phyloP scores from a whole-genome alignment of 2,888 invertebrate species.

The Meteorus colon region DNA sequence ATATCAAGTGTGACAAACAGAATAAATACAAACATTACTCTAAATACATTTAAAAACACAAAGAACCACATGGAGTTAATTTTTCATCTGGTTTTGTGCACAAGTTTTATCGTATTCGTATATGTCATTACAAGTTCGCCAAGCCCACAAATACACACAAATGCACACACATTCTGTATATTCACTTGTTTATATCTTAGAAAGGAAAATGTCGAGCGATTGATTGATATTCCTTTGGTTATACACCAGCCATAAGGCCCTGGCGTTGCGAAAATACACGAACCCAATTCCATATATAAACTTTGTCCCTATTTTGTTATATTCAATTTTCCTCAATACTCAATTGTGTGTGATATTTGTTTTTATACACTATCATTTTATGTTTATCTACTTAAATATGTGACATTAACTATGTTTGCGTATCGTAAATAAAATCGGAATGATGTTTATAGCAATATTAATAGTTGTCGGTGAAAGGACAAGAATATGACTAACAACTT shows the following conservation, averaged over 20 bases:
- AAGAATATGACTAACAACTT: background rate
- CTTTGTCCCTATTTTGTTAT: background rate
- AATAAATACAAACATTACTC: no score
- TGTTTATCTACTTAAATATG: background rate
- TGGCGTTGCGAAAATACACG: slow-evolving; percentile 42
- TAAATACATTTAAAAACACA: no score
- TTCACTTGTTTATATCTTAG: slow-evolving; percentile 42
- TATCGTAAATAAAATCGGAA: background rate
- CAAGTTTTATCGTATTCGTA: background rate
- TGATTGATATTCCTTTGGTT: slow-evolving; percentile 56
- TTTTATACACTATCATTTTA: slow-evolving; percentile 1
- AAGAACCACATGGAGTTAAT: background rate
- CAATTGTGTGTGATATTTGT: background rate
- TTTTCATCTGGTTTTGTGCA: slow-evolving; percentile 13
- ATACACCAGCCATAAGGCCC: slow-evolving; percentile 28
- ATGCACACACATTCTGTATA: background rate
- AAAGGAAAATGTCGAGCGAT: slow-evolving; percentile 55
- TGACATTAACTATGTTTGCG: background rate
- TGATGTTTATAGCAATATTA: slow-evolving; percentile 3
- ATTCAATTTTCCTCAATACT: background rate
- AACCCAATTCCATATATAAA: slow-evolving; percentile 16
- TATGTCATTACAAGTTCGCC: slow-evolving; percentile 1
- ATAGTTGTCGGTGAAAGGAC: slow-evolving; percentile 33
- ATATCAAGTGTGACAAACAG: background rate
- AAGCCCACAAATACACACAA: background rate